Percentiles rank a stretch among this genome's conserved stretches.
Evolutionary conservation across 2,797 vertebrate species (phyloP).

Genomic region (Antennarius maculatus): DNA sequence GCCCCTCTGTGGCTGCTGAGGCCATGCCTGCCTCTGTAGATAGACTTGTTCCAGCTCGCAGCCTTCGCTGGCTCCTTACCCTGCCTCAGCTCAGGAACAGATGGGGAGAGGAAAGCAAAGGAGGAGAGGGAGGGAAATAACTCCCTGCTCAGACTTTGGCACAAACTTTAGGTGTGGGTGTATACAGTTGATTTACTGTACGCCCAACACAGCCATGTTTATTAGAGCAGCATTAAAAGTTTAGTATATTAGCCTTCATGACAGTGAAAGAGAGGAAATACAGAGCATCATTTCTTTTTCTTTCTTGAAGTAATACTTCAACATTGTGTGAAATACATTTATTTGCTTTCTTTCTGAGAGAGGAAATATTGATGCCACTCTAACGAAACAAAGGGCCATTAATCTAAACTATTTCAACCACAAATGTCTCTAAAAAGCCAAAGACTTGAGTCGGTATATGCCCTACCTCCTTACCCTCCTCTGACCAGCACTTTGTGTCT

Average conservation of each 20-base stretch:
- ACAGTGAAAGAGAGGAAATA: conserved; percentile 6
- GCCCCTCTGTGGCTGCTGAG: conserved; percentile 75
- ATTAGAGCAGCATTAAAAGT: conserved; percentile 57
- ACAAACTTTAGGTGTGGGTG: conserved; percentile 57
- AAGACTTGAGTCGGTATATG: conserved; percentile 48
- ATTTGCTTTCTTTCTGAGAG: background rate
- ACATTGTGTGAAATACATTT: background rate
- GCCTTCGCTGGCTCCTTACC: conserved; percentile 77
- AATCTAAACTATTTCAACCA: background rate
- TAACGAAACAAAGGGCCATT: background rate
- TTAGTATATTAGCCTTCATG: conserved; percentile 32
- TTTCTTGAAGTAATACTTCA: background rate
- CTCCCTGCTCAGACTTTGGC: conserved; percentile 71
- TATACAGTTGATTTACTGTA: conserved; percentile 74
- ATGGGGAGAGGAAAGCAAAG: conserved; percentile 75
- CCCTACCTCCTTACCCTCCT: conserved; percentile 31
- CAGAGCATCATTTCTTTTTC: conserved; percentile 6
- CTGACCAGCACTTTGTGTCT: conserved; percentile 49
- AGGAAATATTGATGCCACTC: background rate
- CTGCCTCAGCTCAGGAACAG: conserved; percentile 78
- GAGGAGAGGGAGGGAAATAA: conserved; percentile 70
- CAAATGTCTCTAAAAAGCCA: conserved; percentile 27
- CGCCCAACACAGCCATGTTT: conserved; percentile 41
- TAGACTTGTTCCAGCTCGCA: conserved; percentile 84
- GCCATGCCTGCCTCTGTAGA: conserved; percentile 82